Base-by-base conservation (phyloP, 2,113 vertebrate genomes). In the Aythya baeri region DNA sequence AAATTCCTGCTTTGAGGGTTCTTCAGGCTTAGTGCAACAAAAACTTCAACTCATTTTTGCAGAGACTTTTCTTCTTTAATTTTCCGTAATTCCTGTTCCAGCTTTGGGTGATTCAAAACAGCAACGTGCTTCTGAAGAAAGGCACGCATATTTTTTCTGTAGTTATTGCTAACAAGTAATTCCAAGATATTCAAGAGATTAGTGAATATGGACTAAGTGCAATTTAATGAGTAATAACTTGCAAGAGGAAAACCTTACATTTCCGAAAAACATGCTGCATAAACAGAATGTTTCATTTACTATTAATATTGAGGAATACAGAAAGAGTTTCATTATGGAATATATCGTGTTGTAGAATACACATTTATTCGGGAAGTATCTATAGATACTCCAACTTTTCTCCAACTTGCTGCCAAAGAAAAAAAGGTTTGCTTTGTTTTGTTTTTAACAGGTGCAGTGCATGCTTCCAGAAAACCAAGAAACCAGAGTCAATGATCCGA, bases 191-290 rank as follows among this genome's bases (percentile, higher is more conserved):
- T 75, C 65, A 96, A 52, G 38, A 85, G 61, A 93, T 88, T 71
- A 79, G 55, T 14, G 17, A 95, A 83, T 46, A 66, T 6, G 68
- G 55, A 82, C 62, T 52, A 86, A 85, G 65, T 83, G 29, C 32
- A 84, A 91, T 76, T 91, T 95, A 85, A 92, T 84, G 41, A 94
- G 79, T 57, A 94, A 70, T 62, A 85, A 38, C 38, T 74, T 65
- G n/a, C 5, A 16, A 79, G 81, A 95, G 71, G 13, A 94, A 87
- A 84, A 88, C 3, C 57, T 84, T 80, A 14, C 26, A 57, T 92
- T 96, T 94, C 72, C 79, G 27, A 83, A 86, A 93, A 91, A 67
- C 4, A 13, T 31, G 38, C 9, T 58, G 34, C 11, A 78, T 62
- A 82, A 77, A 29, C 5, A 59, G 34, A 34, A 27, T 21, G 21